These are phyloP conservation scores for Rana temporaria DNA, from an alignment of 2,113 vertebrate genomes.

Conservation along the genomic window DNA sequence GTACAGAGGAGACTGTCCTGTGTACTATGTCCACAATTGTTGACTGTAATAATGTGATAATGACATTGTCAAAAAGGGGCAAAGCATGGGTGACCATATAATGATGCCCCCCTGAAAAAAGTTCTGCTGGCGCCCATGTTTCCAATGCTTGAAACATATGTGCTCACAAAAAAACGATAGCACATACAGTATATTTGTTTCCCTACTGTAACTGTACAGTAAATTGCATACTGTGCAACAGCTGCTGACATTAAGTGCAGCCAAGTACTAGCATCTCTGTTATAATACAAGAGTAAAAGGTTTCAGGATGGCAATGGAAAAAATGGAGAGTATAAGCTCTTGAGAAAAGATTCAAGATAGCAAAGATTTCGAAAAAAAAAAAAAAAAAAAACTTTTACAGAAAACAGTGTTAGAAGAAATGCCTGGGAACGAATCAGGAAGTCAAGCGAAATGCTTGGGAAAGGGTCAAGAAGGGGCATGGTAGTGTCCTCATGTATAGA, in stretches of 20 bases:
- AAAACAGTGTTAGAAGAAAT: slow-evolving; percentile 45
- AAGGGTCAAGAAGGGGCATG: slow-evolving; percentile 47
- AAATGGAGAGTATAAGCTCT: slow-evolving; percentile 6
- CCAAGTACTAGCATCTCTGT: not conserved
- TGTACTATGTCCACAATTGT: too few relatives aligned
- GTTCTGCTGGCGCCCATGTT: too few relatives aligned
- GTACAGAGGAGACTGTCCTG: too few relatives aligned
- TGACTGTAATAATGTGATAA: too few relatives aligned
- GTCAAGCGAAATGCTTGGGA: slow-evolving; percentile 55
- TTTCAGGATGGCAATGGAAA: not conserved
- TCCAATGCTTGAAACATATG: too few relatives aligned
- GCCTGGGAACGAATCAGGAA: slow-evolving; percentile 56
- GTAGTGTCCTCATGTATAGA: slow-evolving; percentile 56
- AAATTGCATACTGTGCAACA: not conserved
- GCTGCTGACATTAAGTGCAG: not conserved
- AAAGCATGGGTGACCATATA: too few relatives aligned
- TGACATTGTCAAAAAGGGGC: too few relatives aligned
- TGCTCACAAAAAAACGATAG: too few relatives aligned
- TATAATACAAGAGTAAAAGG: slow-evolving; percentile 23
- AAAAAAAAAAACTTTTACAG: slow-evolving; percentile 37
- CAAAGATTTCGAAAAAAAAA: slow-evolving; percentile 24
- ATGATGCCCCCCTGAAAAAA: too few relatives aligned
- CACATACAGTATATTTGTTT: too few relatives aligned
- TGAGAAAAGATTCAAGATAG: slow-evolving; percentile 39
- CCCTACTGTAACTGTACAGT: too few relatives aligned